These are phyloP conservation scores for Protobothrops flavoviridis DNA, from an alignment of 2,113 vertebrate genomes.

Conservation along the genomic window DNA sequence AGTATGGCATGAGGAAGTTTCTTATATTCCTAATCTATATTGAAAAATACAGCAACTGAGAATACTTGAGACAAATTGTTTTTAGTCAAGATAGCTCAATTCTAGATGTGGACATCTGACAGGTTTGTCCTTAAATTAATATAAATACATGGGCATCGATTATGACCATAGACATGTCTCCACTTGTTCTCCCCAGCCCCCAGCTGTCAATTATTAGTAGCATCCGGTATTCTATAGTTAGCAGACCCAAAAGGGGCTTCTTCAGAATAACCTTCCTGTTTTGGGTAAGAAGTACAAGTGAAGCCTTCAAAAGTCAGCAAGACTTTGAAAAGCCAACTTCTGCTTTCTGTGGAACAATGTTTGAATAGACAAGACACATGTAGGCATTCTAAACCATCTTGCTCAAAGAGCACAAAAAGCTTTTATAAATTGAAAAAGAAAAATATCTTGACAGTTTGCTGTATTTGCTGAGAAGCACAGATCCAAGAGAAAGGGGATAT, in stretches of 20 bases:
- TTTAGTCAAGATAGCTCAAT: not conserved
- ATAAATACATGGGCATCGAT: not conserved
- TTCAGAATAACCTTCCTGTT: slow-evolving; percentile 69
- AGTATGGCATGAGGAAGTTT: not conserved
- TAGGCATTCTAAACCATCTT: not conserved
- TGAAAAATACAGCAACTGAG: not conserved
- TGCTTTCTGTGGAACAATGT: slow-evolving; percentile 63
- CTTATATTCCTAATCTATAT: not conserved
- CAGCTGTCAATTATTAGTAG: not conserved
- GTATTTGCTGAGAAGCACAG: not conserved
- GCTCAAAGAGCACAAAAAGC: not conserved
- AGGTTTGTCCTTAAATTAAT: fast-evolving
- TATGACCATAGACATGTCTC: not conserved
- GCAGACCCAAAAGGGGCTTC: slow-evolving; percentile 58
- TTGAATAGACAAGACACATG: slow-evolving; percentile 46
- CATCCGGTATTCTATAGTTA: slow-evolving; percentile 35
- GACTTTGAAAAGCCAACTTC: slow-evolving; percentile 69
- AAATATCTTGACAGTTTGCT: not conserved
- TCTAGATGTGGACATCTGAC: not conserved
- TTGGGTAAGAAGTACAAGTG: slow-evolving; percentile 56
- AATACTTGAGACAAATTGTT: not conserved
- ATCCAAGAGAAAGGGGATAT: not conserved
- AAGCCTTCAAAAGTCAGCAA: slow-evolving; percentile 52
- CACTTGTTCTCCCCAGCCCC: not conserved
- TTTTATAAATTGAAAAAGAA: not conserved